Conservation (phyloP, 2,888 invertebrate genomes). For the Gonocerus acuteangulatus region DNA sequence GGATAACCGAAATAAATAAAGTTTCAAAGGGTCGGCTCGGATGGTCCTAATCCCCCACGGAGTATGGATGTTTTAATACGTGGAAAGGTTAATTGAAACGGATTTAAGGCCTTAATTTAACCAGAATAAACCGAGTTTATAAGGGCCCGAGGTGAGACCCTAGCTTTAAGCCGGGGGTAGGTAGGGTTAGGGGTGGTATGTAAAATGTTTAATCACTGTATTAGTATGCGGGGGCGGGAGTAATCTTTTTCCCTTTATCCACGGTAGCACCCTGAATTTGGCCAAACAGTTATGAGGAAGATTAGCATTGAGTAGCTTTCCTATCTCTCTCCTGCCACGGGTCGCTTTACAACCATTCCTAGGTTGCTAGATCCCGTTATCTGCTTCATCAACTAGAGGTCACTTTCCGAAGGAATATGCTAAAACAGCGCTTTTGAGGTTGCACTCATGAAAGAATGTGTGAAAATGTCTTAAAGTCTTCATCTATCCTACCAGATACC, state of each 20-base stretch:
- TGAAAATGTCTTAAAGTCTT: too few relatives aligned
- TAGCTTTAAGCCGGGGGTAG: neutral
- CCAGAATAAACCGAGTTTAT: constrained; percentile 14
- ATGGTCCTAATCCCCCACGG: too few relatives aligned
- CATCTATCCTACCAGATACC: too few relatives aligned
- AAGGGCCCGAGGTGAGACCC: neutral
- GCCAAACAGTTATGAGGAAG: constrained; percentile 18
- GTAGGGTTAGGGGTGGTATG: constrained; percentile 6
- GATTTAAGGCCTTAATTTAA: constrained; percentile 21
- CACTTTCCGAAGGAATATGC: too few relatives aligned
- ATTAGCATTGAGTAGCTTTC: constrained; percentile 13
- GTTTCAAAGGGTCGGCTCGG: too few relatives aligned
- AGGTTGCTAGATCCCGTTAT: too few relatives aligned
- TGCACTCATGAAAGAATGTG: too few relatives aligned
- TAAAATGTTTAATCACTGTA: constrained; percentile 34
- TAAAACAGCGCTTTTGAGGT: too few relatives aligned
- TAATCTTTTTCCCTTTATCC: constrained; percentile 33
- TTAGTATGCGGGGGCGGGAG: constrained; percentile 32
- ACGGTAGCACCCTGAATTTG: constrained; percentile 1
- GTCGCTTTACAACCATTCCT: constrained; percentile 15
- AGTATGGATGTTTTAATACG: neutral
- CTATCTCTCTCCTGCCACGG: constrained; percentile 17
- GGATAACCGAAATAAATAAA: too few relatives aligned
- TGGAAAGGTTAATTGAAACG: constrained; percentile 14
- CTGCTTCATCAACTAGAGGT: too few relatives aligned